Evolutionary conservation across 2,888 invertebrate genomes (phyloP).

Genomic region (Sympetrum striolatum): DNA sequence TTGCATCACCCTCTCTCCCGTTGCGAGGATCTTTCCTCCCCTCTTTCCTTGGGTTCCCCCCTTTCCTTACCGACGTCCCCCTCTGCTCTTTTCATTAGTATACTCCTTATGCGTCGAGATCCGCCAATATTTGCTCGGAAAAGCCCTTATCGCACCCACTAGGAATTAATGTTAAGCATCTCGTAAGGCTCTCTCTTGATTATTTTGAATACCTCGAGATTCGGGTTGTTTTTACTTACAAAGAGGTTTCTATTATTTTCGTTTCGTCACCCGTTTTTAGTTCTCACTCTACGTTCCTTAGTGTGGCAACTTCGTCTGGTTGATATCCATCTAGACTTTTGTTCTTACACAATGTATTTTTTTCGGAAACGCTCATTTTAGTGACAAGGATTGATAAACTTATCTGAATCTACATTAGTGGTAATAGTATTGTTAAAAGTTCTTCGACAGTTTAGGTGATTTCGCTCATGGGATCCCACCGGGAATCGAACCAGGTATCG

Average conservation of each 20-base stretch:
- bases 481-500: no score
- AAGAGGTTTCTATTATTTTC: neutral
- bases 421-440: no score
- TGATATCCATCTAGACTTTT: no score
- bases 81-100: constrained; percentile 17
- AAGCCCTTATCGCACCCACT: constrained; percentile 1
- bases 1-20: neutral
- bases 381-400: no score
- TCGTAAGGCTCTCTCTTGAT: constrained; percentile 16
- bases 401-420: no score
- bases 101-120: constrained; percentile 16
- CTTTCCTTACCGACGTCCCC: neutral
- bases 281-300: neutral
- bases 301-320: no score
- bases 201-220: constrained; percentile 20
- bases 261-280: neutral
- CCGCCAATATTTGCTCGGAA: constrained; percentile 7
- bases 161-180: constrained; percentile 29
- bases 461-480: no score
- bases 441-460: no score
- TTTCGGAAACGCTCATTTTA: no score
- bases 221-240: neutral
- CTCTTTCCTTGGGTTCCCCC: neutral
- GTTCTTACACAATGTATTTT: no score
- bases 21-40: neutral